Evolutionary conservation across 92 coral and sea anemone species (phyloP).

Genomic region (Pocillopora grandis): DNA sequence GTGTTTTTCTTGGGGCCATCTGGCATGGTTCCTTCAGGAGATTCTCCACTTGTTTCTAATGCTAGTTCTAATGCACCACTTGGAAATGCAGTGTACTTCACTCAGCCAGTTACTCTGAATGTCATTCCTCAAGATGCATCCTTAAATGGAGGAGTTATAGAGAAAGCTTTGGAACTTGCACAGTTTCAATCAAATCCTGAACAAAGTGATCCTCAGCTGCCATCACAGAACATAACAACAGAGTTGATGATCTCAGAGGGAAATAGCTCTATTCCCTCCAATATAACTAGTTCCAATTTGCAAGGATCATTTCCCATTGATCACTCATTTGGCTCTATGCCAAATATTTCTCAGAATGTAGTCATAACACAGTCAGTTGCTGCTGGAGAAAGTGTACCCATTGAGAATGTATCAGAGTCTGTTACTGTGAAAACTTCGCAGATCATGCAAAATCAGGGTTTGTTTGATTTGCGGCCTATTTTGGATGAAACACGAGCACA

Average conservation of each 20-base stretch:
- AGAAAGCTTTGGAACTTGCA: slow-evolving; percentile 83
- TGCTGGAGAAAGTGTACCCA: slow-evolving; percentile 39
- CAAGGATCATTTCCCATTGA: slow-evolving; percentile 11
- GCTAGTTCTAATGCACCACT: slow-evolving; percentile 6
- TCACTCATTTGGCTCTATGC: slow-evolving; percentile 5
- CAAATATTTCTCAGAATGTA: slow-evolving; percentile 29
- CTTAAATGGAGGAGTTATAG: slow-evolving; percentile 52
- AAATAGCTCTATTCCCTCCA: slow-evolving; percentile 4
- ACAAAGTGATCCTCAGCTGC: slow-evolving; percentile 4
- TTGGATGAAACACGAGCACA: slow-evolving; percentile 17
- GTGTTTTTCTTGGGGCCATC: slow-evolving; percentile 53
- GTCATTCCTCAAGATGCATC: slow-evolving; percentile 44
- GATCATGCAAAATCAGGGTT: slow-evolving; percentile 10
- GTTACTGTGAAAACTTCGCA: slow-evolving; percentile 47
- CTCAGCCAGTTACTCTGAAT: slow-evolving; percentile 66
- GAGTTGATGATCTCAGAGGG: slow-evolving; percentile 5
- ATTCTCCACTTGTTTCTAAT: slow-evolving; percentile 2
- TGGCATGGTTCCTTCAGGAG: slow-evolving; percentile 23
- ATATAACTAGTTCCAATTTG: slow-evolving; percentile 1
- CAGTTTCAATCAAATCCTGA: slow-evolving; percentile 29
- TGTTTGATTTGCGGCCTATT: slow-evolving; percentile 6
- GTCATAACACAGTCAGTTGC: slow-evolving; percentile 34
- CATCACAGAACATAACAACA: slow-evolving; percentile 14
- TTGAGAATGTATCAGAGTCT: slow-evolving; percentile 42
- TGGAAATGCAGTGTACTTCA: slow-evolving; percentile 64